These are phyloP conservation scores for Brienomyrus brachyistius DNA, from an alignment of 2,113 vertebrate genomes.

Conservation along the genomic window DNA sequence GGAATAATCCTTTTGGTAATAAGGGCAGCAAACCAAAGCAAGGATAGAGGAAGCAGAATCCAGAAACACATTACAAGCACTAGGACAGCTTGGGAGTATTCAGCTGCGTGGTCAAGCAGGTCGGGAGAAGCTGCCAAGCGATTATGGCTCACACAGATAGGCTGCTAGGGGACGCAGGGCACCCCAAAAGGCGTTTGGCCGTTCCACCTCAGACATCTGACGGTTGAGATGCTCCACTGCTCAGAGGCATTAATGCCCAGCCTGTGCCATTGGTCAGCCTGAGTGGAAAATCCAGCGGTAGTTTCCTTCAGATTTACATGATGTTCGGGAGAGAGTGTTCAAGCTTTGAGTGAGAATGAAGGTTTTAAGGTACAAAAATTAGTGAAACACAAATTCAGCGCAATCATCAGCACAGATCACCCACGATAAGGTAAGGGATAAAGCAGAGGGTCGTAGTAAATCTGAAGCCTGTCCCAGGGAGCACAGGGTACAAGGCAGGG, in stretches of 20 bases:
- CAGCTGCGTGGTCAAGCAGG: not conserved
- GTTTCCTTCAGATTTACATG: not conserved
- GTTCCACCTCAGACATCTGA: not conserved
- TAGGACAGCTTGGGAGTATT: not conserved
- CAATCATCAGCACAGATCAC: not conserved
- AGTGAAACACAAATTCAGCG: not conserved
- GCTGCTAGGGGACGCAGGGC: not conserved
- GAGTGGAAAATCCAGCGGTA: not conserved
- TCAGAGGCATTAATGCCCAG: not conserved
- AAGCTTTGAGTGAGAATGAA: not conserved
- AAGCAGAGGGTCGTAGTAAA: not conserved
- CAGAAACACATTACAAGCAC: not conserved
- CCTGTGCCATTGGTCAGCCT: not conserved
- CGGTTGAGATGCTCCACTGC: not conserved
- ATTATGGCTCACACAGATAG: not conserved
- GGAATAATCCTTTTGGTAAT: not conserved
- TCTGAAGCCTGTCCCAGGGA: not conserved
- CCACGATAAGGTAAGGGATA: not conserved
- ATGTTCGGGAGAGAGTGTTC: not conserved
- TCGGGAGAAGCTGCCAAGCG: not conserved
- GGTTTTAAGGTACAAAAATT: not conserved
- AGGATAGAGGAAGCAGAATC: not conserved
- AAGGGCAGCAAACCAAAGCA: not conserved
- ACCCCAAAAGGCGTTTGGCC: not conserved
- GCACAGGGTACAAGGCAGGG: not conserved